Base-by-base conservation (phyloP, 2,797 vertebrate genomes). In the Rhadinocentrus ornatus region DNA sequence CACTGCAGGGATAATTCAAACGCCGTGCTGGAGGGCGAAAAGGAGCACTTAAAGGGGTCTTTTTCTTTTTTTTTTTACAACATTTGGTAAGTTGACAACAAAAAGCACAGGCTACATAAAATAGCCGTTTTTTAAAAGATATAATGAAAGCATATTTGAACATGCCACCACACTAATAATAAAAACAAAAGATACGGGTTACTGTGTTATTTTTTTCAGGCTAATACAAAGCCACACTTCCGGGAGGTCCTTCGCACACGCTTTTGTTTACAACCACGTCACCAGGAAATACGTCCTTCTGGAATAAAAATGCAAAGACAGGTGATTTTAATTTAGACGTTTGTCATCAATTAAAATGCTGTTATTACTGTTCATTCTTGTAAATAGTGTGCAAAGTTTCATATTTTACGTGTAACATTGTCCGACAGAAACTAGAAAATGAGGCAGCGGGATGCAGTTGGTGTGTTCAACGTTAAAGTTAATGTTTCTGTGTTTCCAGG, bases 221-320 rank as follows among this genome's bases (percentile, higher is more conserved):
- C 91, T 87, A 0, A 34, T 34, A 52, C 9, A 22, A 52, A 16
- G 83, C 4, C 82, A 71, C 63, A 27, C 20, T 6, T 64, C 2
- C 0, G 8, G 0, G 26, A 56, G 88, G 91, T 88, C 90, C 87
- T 90, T 29, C 39, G 80, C 84, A 83, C 86, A 82, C 27, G 31
- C 67, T 29, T 65, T 77, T 93, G 91, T 93, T 94, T 92, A 91
- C 81, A 69, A 65, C 90, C 93, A 94, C 94, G 93, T 94, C 87
- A 92, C 67, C 93, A 89, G 93, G 92, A 94, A 94, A 48, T 78
- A 67, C 39, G 59, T 44, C 2, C n/a, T 16, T 6, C 24, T 32
- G 12, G 58, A 20, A 26, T 69, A 27, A 77, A 78, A 31, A 92
- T 92, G 89, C 55, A 4, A 41, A 70, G 67, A 83, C 85, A 87